Percentiles rank a stretch among this genome's conserved stretches.
These are phyloP conservation scores for Aromia moschata DNA, from an alignment of 2,888 invertebrate genomes.

Conservation along the genomic window DNA sequence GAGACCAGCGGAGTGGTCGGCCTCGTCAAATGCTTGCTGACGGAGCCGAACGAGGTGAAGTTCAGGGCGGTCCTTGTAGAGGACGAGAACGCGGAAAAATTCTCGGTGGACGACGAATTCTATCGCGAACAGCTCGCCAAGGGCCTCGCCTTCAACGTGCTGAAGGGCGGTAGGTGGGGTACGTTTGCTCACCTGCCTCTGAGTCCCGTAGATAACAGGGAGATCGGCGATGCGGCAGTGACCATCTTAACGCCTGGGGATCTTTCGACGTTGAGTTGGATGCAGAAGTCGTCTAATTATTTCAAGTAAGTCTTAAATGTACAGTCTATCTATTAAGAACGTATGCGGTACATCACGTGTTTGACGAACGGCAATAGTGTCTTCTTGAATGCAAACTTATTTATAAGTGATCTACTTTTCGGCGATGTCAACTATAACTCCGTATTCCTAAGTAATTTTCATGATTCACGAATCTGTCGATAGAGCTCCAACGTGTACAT, in stretches of 20 bases:
- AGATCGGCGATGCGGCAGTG: slow-evolving; percentile 64
- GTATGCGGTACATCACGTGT: no score
- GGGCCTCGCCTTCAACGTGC: slow-evolving; percentile 46
- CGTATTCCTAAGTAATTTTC: no score
- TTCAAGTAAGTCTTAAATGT: slow-evolving; percentile 29
- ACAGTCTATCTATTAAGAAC: no score
- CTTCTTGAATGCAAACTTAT: no score
- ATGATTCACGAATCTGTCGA: no score
- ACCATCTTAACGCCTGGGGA: slow-evolving; percentile 69
- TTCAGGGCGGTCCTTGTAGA: slow-evolving; percentile 41
- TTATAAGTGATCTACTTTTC: no score
- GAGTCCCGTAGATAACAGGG: slow-evolving; percentile 20
- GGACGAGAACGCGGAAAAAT: slow-evolving; percentile 35
- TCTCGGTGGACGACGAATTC: slow-evolving; percentile 40
- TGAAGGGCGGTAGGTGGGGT: slow-evolving; percentile 46
- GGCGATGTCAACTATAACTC: no score
- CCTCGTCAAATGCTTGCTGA: slow-evolving; percentile 41
- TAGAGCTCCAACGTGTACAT: no score
- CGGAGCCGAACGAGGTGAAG: slow-evolving; percentile 33
- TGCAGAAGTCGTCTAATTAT: slow-evolving; percentile 68
- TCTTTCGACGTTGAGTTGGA: slow-evolving; percentile 81
- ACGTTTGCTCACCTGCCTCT: slow-evolving; percentile 43
- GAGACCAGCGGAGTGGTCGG: slow-evolving; percentile 45
- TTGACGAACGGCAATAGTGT: no score
- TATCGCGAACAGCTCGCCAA: slow-evolving; percentile 43